Base-by-base conservation (phyloP, 2,113 vertebrate species). In the Anoplopoma fimbria region DNA sequence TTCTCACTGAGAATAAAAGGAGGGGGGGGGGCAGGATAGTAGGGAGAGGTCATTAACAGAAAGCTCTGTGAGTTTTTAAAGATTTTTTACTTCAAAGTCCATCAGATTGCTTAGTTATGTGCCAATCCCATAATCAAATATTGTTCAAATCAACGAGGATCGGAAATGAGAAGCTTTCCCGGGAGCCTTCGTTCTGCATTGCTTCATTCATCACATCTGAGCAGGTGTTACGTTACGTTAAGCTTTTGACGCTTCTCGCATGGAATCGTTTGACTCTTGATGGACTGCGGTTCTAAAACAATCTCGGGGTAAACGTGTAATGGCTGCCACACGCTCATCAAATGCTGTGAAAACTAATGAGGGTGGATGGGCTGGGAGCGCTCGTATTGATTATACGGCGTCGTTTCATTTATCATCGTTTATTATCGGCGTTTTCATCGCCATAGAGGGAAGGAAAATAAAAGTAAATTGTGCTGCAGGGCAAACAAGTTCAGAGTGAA, bases 341-440 rank as follows among this genome's bases (percentile, higher is more conserved):
- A 83, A 77, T 23, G 58, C 68, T 63, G 69, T 69, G 9, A 77
- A 69, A 49, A 65, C 74, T 84, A 90, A 89, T 86, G 83, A 83
- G 49, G 49, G 40, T 78, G 85, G 79, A 90, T 80, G 38, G 19
- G 51, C 77, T 60, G 61, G 33, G 63, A 82, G 82, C 68, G 57
- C 60, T 82, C 58, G 19, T 63, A 91, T 89, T 85, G 88, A 91
- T 91, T 76, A 75, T 82, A 68, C 70, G 62, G 36, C 64, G 76
- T 86, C 72, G 23, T 87, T 79, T 76, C 83, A 82, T 81, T 81
- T 57, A 85, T 79, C 72, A 64, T 61, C 23, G n/a, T 88, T 85
- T 75, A 67, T 71, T 77, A 82, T 83, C 72, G 67, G 68, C 34
- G n/a, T 75, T 7, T 81, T 72, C 78, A 75, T 81, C 72, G 23